Percentiles rank a stretch among this genome's conserved stretches.
These are phyloP conservation scores for Scyliorhinus canicula DNA, from an alignment of 2,797 vertebrate genomes.

Conservation along the genomic window DNA sequence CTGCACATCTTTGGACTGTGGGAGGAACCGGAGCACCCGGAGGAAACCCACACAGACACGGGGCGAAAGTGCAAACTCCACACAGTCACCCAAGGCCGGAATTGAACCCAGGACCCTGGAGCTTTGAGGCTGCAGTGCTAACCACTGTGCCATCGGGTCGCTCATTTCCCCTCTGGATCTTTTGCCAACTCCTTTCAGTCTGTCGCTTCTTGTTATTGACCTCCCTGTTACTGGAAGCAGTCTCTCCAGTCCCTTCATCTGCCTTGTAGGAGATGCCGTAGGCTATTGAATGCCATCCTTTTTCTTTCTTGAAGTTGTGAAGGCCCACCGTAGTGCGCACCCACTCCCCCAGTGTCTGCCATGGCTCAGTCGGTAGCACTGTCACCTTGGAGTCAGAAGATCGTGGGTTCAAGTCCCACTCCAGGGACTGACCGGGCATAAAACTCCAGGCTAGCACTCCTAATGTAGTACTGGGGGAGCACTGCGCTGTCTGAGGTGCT, in stretches of 20 bases:
- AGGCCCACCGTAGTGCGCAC: background rate
- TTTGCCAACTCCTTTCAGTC: background rate
- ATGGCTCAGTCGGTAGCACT: background rate
- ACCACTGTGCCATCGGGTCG: too few relatives aligned
- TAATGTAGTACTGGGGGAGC: background rate
- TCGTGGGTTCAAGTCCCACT: background rate
- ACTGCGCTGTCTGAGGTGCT: background rate
- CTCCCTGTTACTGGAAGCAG: background rate
- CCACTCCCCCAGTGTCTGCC: background rate
- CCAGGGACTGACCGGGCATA: background rate
- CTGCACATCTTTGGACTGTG: too few relatives aligned
- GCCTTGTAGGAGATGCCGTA: background rate
- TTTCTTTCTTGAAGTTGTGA: background rate
- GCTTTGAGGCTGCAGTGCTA: too few relatives aligned
- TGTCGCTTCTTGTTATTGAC: background rate
- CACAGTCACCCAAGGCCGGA: too few relatives aligned
- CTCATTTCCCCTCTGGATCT: background rate
- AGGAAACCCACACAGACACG: too few relatives aligned
- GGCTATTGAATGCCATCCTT: background rate
- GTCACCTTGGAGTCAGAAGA: background rate
- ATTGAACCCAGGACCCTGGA: too few relatives aligned
- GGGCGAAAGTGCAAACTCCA: too few relatives aligned
- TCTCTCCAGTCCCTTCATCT: background rate
- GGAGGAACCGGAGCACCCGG: too few relatives aligned
- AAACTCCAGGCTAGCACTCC: background rate